Base-by-base conservation (phyloP, 2,888 invertebrate species). In the Agrypnus murinus region DNA sequence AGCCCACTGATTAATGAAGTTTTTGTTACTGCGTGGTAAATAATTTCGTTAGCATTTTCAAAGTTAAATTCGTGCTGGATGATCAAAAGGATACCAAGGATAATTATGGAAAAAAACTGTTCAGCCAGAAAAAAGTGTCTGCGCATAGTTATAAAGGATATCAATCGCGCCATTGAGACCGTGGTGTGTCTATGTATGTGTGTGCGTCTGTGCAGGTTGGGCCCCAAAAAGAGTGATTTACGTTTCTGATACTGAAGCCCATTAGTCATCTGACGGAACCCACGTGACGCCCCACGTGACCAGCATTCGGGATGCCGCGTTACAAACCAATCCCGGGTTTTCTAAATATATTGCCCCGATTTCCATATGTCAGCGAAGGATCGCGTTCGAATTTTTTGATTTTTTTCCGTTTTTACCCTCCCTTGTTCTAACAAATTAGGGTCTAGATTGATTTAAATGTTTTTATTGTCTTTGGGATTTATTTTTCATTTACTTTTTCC, bases 361-460 rank as follows among this genome's bases (percentile, higher is more conserved):
- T 75, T 74, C 75, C 75, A 75, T 75, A 72, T 72, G 75, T 74
- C 74, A 71, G 59, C 74, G 60, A 57, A 65, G 69, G 72, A 74
- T 75, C 67, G 69, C 71, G 55, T 64, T 65, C 65, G 62, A 62
- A 70, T 73, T 73, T 65, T 74, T 25, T 25, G 25, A 72, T 72
- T 74, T 72, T 70, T 63, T 57, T 17, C 69, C 17, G 45, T 53
- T 25, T 25, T 25, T 25, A 25, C 25, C 25, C 25, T 25, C 25
- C 25, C 25, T 25, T 25, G 25, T 25, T 32, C 65, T 65, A 65
- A 65, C 65, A 73, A 73, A 73, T 73, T 73, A 68, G 53, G 71
- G 65, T 71, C 36, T 19, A 36, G 38, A 63, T 65, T 68, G 70
- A 73, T 73, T 73, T 73, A 71, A 68, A 67, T 57, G 71, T 65